Base-by-base conservation (phyloP, 2,888 invertebrate genomes). In the Chaitophorus viminalis region DNA sequence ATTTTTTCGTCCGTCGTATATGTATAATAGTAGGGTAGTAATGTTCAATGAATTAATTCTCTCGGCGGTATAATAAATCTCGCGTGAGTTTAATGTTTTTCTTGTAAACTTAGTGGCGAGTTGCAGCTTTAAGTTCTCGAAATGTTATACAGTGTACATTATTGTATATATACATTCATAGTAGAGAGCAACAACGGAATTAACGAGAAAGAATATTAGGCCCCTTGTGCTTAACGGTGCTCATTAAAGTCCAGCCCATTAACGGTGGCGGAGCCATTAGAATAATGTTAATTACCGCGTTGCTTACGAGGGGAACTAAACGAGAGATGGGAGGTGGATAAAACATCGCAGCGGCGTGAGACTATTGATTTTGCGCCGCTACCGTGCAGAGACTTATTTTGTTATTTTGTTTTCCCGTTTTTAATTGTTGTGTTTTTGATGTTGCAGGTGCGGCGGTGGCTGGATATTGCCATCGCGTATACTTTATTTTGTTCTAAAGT, bases 281-380 rank as follows among this genome's bases (percentile, higher is more conserved):
- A 76, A 76, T 84, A 84, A 84, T 65, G 76, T 65, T 84, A 84
- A 84, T 84, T 84, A 84, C 84, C 31, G 84, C 25, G 65, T 84
- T 68, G 84, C 76, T 84, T 84, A 46, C 83, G 83, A 83, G 83
- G 39, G 83, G 75, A 60, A 75, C 75, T 36, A 36, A 75, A 39
- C 25, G 60, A 14, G 29, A 36, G 18, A 36, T 33, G 36, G 33
- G 8, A 74, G 17, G 21, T 1, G 33, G 46, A 46, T 46, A 46
- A 46, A 60, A 60, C 60, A 25, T 25, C 60, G 60, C 39, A 11
- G 4, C 6, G 14, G 18, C 68, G 33, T 54, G 25, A 54, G 46
- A 36, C 60, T 78, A 78, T 78, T 60, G 78, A 54, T 54, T 54
- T 78, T 79, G 65, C 54, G 36, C 36, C 36, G 36, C 36, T 36